A percentile compares a stretch with the other conserved stretches of the same genome.
Evolutionary conservation across 2,113 vertebrate species (phyloP).

Genomic region (Caloenas nicobarica): DNA sequence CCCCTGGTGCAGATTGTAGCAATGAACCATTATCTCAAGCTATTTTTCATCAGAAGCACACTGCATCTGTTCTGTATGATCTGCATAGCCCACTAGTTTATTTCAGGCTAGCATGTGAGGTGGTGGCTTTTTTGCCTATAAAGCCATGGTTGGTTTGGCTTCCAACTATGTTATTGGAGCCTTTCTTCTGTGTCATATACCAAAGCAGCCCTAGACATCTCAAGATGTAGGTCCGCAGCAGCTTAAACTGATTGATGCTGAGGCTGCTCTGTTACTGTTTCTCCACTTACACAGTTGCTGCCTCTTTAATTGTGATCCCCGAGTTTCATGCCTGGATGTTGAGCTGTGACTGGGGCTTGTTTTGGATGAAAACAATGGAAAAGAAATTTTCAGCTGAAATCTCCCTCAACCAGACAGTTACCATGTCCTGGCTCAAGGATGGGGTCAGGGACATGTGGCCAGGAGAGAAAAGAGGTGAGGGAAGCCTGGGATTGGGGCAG

Average conservation of each 20-base stretch:
- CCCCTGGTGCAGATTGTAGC: constrained; percentile 40
- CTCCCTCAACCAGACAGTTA: not conserved
- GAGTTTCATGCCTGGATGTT: not conserved
- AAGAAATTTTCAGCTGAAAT: not conserved
- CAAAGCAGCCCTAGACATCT: not conserved
- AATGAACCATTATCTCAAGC: not conserved
- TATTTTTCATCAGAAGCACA: constrained; percentile 14
- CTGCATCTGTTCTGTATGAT: not conserved
- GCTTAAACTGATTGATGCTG: not conserved
- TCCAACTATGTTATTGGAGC: not conserved
- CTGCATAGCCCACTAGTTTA: not conserved
- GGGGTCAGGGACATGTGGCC: not conserved
- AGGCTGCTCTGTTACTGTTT: not conserved
- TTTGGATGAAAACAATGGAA: not conserved
- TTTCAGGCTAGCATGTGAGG: not conserved
- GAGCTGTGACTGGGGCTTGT: rapidly evolving
- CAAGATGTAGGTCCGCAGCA: not conserved
- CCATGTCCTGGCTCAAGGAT: not conserved
- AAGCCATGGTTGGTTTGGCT: not conserved
- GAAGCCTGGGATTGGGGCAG: not conserved
- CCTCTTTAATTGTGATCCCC: not conserved
- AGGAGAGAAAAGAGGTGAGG: not conserved
- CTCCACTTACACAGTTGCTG: not conserved
- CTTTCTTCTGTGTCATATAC: not conserved
- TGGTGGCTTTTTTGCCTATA: not conserved